Conservation (phyloP, 2,797 vertebrate species). For the Anableps anableps region DNA sequence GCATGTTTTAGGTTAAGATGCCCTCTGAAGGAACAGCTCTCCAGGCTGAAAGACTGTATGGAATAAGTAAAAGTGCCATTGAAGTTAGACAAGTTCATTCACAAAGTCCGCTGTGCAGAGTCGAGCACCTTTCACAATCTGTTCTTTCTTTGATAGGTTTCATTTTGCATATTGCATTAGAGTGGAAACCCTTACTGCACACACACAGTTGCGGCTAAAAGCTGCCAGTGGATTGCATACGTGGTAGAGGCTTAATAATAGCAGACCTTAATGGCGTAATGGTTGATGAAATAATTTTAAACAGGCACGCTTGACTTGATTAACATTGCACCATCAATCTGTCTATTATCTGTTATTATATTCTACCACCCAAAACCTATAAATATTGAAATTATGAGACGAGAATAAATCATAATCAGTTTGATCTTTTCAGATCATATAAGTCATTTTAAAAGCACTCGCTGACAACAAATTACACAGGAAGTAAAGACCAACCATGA, state of each 20-base stretch:
- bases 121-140: conserved; percentile 25
- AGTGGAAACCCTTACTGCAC: conserved; percentile 21
- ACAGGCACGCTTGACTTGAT: conserved; percentile 6
- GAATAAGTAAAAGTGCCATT: conserved; percentile 10
- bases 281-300: conserved; percentile 20
- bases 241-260: conserved; percentile 29
- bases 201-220: not conserved
- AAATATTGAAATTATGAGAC: not conserved
- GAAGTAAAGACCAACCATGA: not conserved
- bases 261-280: conserved; percentile 15
- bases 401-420: not conserved
- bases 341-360: not conserved
- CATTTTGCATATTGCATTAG: conserved; percentile 52
- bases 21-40: conserved; percentile 26
- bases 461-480: not conserved
- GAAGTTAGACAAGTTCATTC: conserved; percentile 36
- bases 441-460: not conserved
- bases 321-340: conserved; percentile 14
- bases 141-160: conserved; percentile 20
- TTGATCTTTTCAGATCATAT: not conserved
- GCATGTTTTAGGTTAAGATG: conserved; percentile 17
- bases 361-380: not conserved
- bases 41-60: conserved; percentile 13
- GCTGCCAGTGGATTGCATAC: conserved; percentile 50
- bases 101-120: conserved; percentile 45